Evolutionary conservation across 2,113 vertebrate species (phyloP).

Genomic region (Crotophaga sulcirostris): DNA sequence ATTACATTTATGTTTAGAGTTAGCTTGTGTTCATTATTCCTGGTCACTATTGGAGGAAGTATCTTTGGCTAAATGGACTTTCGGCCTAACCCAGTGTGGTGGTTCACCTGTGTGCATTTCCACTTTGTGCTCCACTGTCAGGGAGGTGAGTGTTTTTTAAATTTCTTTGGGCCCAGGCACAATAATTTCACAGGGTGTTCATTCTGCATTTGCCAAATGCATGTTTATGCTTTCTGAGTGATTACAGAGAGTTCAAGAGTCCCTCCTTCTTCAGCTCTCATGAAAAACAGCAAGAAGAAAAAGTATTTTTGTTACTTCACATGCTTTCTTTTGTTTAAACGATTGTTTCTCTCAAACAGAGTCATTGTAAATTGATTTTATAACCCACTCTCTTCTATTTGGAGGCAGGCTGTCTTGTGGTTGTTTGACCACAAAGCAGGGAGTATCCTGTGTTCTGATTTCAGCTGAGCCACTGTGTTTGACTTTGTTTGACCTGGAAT

Average conservation of each 20-base stretch:
- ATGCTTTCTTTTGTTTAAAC: not conserved
- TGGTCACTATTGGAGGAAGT: not conserved
- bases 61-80: not conserved
- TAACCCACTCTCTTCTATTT: not conserved
- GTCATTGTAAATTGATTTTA: constrained; percentile 35
- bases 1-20: not conserved
- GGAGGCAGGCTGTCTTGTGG: constrained; percentile 21
- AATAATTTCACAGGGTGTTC: not conserved
- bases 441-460: not conserved
- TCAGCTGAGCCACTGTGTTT: not conserved
- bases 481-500: constrained; percentile 39
- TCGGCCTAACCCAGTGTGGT: not conserved
- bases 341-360: not conserved
- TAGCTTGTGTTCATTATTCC: not conserved
- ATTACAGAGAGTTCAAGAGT: not conserved
- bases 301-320: not conserved
- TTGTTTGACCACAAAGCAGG: not conserved
- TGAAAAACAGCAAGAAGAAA: not conserved
- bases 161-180: not conserved
- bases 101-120: not conserved
- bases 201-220: not conserved
- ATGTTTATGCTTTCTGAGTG: not conserved
- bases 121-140: not conserved
- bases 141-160: not conserved
- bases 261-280: not conserved